Percentiles rank a stretch among this genome's conserved stretches.
Evolutionary conservation across 2,888 invertebrate genomes (phyloP).

Genomic region (Gandaritis pyraliata): DNA sequence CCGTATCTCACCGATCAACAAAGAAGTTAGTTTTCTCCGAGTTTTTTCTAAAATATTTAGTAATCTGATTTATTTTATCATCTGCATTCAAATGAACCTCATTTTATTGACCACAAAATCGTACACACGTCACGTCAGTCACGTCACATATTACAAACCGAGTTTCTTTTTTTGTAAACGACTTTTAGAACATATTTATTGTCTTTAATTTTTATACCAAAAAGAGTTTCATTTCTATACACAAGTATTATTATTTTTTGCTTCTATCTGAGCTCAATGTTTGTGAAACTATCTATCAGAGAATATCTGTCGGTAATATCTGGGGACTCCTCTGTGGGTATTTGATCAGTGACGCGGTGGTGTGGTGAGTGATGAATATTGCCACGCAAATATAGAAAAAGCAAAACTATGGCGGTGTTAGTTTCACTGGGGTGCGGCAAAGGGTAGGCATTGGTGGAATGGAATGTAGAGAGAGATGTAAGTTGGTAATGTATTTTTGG

Average conservation of each 20-base stretch:
- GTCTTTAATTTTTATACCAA: too few species aligned
- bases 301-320: constrained; percentile 79
- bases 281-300: constrained; percentile 76
- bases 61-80: too few species aligned
- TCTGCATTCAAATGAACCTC: too few species aligned
- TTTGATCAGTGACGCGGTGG: constrained; percentile 81
- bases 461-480: constrained; percentile 32
- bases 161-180: too few species aligned
- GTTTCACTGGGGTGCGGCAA: constrained; percentile 74
- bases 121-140: too few species aligned
- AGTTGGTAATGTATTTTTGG: background rate
- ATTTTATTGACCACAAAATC: too few species aligned
- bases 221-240: constrained; percentile 4
- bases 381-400: constrained; percentile 83
- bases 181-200: too few species aligned
- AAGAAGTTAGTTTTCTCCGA: background rate
- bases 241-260: background rate
- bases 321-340: constrained; percentile 80
- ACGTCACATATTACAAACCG: too few species aligned
- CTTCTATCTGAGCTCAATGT: constrained; percentile 48
- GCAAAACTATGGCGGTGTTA: constrained; percentile 82
- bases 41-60: too few species aligned
- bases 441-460: constrained; percentile 52
- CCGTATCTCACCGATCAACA: background rate
- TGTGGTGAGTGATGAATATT: constrained; percentile 84